Base-by-base conservation (phyloP, 2,888 invertebrate species). In the Elysia crispata region DNA sequence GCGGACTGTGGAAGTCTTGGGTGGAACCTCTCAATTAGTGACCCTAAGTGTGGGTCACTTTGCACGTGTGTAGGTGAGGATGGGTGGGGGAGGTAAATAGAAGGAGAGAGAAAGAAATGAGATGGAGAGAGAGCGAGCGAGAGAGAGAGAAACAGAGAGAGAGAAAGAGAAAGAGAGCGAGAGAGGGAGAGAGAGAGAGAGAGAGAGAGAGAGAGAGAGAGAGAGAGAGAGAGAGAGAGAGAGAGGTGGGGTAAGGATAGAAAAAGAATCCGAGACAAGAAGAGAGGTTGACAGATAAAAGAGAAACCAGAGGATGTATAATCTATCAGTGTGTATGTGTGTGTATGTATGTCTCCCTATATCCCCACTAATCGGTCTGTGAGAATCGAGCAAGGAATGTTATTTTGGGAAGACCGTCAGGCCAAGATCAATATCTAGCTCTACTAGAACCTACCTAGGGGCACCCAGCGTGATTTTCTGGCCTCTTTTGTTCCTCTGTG, bases 81-180 rank as follows among this genome's bases (percentile, higher is more conserved):
- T 66, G 66, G 41, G 76, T 49, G 66, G 66, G 64, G 66, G 49
- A 49, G 76, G 49, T n/a, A 72, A 20, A 72, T 0, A 72, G 33
- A 50, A 23, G 23, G 33, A 72, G 25, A 72, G 25, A 72, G n/a
- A 23, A 18, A 72, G 23, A 72, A 49, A 72, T 15, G 50, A 41
- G 41, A 41, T 11, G 11, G 41, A 41, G 5, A 41, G 41, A 41
- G 5, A 41, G 41, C 3, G 5, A 41, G 41, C 3, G 5, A 74
- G 15, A 60, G 28, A 74, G 60, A 74, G 30, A 74, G 60, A 74
- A 1, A 74, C 28, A 60, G 8, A 74, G 31, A 74, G 11, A 60
- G 15, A 41, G 20, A 33, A 49, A 64, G 41, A 76, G 76, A 76
- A 23, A 25, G 66, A 76, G 49, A 76, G 33, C 62, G 64, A 75